These are phyloP conservation scores for Ailurus styani DNA, from an alignment of 2,113 vertebrate species.

Conservation along the genomic window DNA sequence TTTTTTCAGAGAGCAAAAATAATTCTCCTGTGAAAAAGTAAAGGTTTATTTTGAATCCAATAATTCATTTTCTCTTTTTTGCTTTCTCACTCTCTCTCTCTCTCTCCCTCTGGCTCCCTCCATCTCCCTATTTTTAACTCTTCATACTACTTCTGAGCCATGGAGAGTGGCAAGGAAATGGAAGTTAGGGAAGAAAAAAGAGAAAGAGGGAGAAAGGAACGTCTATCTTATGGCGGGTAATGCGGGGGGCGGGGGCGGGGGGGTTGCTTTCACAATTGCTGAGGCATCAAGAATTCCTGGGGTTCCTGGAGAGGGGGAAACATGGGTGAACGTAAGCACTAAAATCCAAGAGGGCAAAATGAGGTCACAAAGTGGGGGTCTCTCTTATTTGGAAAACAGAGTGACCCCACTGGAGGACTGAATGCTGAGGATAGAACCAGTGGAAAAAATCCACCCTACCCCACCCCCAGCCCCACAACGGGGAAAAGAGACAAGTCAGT, in stretches of 20 bases:
- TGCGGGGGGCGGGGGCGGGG: not conserved
- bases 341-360: not conserved
- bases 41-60: conserved; percentile 59
- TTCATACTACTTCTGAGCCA: conserved; percentile 6
- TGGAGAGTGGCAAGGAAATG: not conserved
- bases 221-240: not conserved
- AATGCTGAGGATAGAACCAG: not conserved
- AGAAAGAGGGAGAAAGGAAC: not conserved
- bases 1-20: conserved; percentile 76
- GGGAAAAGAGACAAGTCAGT: conserved; percentile 11
- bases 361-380: not conserved
- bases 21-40: conserved; percentile 66
- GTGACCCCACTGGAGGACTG: not conserved
- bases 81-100: not conserved
- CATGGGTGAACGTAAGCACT: not conserved
- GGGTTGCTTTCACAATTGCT: not conserved
- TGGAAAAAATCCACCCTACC: not conserved
- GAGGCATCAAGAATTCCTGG: not conserved
- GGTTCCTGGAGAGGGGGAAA: not conserved
- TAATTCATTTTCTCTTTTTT: conserved; percentile 23
- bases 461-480: not conserved
- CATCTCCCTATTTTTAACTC: not conserved
- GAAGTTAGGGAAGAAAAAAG: not conserved
- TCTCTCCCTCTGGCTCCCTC: not conserved
- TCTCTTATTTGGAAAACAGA: not conserved